Evolutionary conservation across 2,888 invertebrate species (phyloP).

Genomic region (Drosophila robusta): DNA sequence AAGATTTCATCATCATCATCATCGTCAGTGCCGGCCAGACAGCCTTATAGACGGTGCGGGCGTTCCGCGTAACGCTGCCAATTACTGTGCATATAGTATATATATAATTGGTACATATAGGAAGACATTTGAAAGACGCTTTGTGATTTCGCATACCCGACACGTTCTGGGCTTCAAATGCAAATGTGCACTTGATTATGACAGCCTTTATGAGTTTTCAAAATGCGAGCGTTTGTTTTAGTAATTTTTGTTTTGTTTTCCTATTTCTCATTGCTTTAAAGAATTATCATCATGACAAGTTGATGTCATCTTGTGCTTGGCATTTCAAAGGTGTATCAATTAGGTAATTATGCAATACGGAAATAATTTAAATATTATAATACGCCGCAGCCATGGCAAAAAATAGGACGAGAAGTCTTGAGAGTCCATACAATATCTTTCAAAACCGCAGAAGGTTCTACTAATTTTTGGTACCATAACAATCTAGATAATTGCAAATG

Average conservation of each 20-base stretch:
- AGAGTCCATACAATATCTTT: no score
- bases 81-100: conserved; percentile 38
- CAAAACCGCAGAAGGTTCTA: no score
- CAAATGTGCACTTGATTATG: conserved; percentile 55
- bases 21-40: conserved; percentile 19
- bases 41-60: conserved; percentile 4
- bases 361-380: neutral
- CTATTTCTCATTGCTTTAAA: conserved; percentile 6
- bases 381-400: neutral
- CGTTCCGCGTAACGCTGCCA: conserved; percentile 60
- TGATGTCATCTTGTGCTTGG: conserved; percentile 24
- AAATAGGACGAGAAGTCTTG: neutral
- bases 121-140: conserved; percentile 39
- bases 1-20: conserved; percentile 60
- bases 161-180: conserved; percentile 43
- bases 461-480: no score
- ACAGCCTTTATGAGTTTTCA: conserved; percentile 26
- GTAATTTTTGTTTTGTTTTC: conserved; percentile 1
- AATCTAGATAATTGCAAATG: no score
- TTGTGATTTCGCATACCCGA: conserved; percentile 42
- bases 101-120: conserved; percentile 33
- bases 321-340: conserved; percentile 26
- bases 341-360: conserved; percentile 20
- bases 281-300: conserved; percentile 6
- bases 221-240: conserved; percentile 9